Evolutionary conservation across 2,888 invertebrate genomes (phyloP).

Genomic region (Erebia palarica): DNA sequence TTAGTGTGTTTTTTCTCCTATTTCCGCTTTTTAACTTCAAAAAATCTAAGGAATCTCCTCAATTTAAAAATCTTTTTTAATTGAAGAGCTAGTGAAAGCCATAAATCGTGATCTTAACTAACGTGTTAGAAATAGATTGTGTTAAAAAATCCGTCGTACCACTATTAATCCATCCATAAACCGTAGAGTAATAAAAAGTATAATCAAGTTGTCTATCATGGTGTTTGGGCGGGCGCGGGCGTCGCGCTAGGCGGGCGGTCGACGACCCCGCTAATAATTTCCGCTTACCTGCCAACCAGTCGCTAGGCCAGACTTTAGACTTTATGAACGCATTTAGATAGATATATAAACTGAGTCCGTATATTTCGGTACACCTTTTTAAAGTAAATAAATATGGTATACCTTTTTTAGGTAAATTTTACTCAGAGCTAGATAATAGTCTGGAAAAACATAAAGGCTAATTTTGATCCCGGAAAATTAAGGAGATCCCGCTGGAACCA

Average conservation of each 20-base stretch:
- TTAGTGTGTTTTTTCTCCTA: too few relatives aligned
- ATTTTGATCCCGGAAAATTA: too few relatives aligned
- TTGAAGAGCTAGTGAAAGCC: too few relatives aligned
- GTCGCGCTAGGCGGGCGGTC: constrained; percentile 48
- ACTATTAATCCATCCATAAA: constrained; percentile 23
- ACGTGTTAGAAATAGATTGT: background rate
- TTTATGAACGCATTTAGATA: constrained; percentile 31
- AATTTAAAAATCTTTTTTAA: too few relatives aligned
- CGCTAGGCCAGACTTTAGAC: constrained; percentile 53
- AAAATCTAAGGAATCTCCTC: too few relatives aligned
- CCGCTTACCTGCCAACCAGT: constrained; percentile 72
- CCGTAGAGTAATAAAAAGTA: constrained; percentile 35
- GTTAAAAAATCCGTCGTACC: background rate
- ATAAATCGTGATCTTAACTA: too few relatives aligned
- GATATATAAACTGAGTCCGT: constrained; percentile 11
- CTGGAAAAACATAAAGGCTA: too few relatives aligned
- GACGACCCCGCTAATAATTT: constrained; percentile 76
- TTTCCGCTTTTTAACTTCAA: too few relatives aligned
- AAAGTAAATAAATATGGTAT: background rate
- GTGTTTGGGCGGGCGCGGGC: constrained; percentile 69
- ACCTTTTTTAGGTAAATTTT: too few relatives aligned
- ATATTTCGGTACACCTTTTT: background rate
- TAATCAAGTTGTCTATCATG: constrained; percentile 44
- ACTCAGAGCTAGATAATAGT: too few relatives aligned
- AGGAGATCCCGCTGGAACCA: too few relatives aligned